Base-by-base conservation (phyloP, 2,113 vertebrate genomes). In the Nicator chloris region DNA sequence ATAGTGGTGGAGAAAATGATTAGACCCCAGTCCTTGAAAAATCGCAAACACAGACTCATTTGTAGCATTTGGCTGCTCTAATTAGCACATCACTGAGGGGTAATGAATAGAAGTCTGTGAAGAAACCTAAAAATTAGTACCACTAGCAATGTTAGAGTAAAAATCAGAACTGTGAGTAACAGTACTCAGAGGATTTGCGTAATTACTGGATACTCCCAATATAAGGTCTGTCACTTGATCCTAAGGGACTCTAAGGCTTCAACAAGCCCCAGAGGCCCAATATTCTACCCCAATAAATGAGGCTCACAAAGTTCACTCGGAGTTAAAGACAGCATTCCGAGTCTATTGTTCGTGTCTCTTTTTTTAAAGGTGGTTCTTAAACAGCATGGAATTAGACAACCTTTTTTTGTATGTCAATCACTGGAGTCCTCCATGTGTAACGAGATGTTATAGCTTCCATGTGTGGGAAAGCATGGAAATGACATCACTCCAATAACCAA, bases 1-100 rank as follows among this genome's bases (percentile, higher is more conserved):
- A 88, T 89, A 70, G 76, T 72, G 37, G 49, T 81, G 61, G 73
- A 96, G 95, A 94, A 82, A 97, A 78, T 88, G 6, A 93, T 94
- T 90, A 88, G 77, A 81, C 69, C 88, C 81, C 66, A 87, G 70
- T 78, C 70, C 82, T 90, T 79, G 88, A 93, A 96, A 96, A 96
- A 92, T 82, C 11, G 28, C 90, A 89, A 96, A 92, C 92, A 96
- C 66, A 86, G 73, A 79, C 90, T 95, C 95, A 95, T 96, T 94
- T 95, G 91, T 94, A 93, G 95, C 85, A 95, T 95, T 95, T 92
- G 86, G 90, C 71, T 92, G 90, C 82, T 95, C 91, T 96, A 96
- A 96, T 96, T 96, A 96, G 96, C 92, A 94, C 97, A 96, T 95
- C 96, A 96, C 96, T 92, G 61, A 96, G 95, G 93, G 80, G 81